phyloP scores from a whole-genome alignment of 1,140 invertebrate genomes.

The Antheraea mylitta region DNA sequence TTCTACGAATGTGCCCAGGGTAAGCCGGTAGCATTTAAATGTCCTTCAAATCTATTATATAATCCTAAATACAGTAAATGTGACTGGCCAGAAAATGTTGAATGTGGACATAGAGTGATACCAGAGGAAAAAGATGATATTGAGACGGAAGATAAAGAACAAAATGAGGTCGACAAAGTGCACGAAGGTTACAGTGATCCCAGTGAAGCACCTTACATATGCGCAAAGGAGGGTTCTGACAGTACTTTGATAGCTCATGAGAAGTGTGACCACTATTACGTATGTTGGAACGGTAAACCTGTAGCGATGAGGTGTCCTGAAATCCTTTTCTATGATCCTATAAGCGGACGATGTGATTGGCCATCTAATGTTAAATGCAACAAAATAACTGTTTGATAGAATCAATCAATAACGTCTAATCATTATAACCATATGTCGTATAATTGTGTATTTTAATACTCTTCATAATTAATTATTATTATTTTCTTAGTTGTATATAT shows the following conservation, averaged over 20 bases:
- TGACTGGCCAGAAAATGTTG: conserved; percentile 44
- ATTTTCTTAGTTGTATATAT: background rate
- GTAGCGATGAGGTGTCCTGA: conserved; percentile 11
- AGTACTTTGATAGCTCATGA: conserved; percentile 26
- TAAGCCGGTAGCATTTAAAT: conserved; percentile 2
- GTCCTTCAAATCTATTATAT: conserved; percentile 67
- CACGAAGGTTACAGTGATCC: conserved; percentile 12
- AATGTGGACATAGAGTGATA: conserved; percentile 8
- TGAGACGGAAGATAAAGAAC: background rate
- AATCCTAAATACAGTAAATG: conserved; percentile 79
- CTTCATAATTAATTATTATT: background rate
- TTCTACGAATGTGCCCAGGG: background rate
- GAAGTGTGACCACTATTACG: conserved; percentile 28
- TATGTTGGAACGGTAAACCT: conserved; percentile 20
- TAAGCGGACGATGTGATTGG: conserved; percentile 29
- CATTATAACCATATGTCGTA: too few species aligned
- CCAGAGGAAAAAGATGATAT: background rate
- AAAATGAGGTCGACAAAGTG: background rate
- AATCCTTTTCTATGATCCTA: conserved; percentile 20
- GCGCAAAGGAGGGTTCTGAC: background rate
- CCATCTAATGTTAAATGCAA: conserved; percentile 68
- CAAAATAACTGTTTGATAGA: background rate
- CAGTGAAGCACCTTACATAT: conserved; percentile 16
- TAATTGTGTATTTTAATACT: background rate
- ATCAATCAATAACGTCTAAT: background rate